These are phyloP conservation scores for Babyrousa celebensis DNA, from an alignment of 2,797 vertebrate species.

Conservation along the genomic window DNA sequence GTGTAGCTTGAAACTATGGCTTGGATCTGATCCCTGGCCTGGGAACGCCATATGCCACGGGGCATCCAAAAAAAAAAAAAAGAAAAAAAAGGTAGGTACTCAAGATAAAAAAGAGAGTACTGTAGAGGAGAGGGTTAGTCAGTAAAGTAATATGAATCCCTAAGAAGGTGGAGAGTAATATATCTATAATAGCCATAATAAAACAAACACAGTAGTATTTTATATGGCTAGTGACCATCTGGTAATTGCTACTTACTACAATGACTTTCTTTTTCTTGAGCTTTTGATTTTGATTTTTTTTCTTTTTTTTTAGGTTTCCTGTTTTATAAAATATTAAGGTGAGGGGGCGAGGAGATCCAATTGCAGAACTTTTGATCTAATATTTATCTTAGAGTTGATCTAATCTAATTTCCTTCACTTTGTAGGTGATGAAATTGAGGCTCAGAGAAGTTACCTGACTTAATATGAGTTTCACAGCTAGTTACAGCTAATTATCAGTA, in stretches of 20 bases:
- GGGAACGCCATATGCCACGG: too few species aligned
- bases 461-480: background rate
- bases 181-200: background rate
- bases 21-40: too few species aligned
- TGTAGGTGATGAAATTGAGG: background rate
- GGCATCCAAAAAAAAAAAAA: too few species aligned
- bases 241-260: background rate
- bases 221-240: background rate
- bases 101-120: constrained; percentile 15
- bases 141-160: background rate
- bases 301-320: background rate
- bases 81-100: too few species aligned
- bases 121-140: background rate
- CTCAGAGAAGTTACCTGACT: background rate
- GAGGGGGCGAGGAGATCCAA: background rate
- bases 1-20: too few species aligned
- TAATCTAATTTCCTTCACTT: background rate
- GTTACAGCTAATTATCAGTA: background rate
- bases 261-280: background rate
- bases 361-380: constrained; percentile 37
- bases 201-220: background rate
- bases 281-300: background rate
- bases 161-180: background rate
- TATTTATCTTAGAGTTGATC: background rate
- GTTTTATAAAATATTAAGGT: background rate